Conservation (phyloP, 2,888 invertebrate genomes). For the Tipula helvola region DNA sequence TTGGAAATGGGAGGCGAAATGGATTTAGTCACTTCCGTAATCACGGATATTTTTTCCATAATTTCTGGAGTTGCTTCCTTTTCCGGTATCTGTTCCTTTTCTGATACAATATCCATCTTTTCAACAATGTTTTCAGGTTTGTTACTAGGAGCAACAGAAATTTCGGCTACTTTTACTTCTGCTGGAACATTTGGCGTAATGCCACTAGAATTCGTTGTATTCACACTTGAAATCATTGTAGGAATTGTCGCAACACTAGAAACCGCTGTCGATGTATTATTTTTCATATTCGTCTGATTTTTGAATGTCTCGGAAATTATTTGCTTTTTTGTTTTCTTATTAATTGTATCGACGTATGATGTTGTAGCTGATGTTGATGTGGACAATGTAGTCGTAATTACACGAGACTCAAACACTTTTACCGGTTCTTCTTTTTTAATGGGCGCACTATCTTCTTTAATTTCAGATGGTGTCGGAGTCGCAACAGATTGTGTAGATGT, state of each 20-base stretch:
- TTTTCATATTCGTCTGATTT: background rate
- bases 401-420: background rate
- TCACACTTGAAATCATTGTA: background rate
- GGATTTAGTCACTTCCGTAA: background rate
- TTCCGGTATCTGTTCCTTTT: background rate
- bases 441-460: background rate
- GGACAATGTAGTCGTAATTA: background rate
- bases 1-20: background rate
- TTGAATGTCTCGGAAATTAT: conserved; percentile 24
- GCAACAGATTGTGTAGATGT: background rate
- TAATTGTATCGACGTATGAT: background rate
- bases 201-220: background rate
- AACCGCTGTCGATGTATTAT: background rate
- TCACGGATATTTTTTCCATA: background rate
- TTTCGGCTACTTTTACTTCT: background rate
- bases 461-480: background rate
- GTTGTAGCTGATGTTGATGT: background rate
- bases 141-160: background rate
- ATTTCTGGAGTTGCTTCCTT: background rate
- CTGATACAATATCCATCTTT: background rate
- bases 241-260: background rate
- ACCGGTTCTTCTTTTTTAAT: background rate
- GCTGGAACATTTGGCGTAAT: background rate
- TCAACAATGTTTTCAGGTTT: background rate
- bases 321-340: conserved; percentile 33